Evolutionary conservation across 1,140 invertebrate species (phyloP), one percentile per base, ranked within the genome.

Genomic region (Chymomyza costata): DNA sequence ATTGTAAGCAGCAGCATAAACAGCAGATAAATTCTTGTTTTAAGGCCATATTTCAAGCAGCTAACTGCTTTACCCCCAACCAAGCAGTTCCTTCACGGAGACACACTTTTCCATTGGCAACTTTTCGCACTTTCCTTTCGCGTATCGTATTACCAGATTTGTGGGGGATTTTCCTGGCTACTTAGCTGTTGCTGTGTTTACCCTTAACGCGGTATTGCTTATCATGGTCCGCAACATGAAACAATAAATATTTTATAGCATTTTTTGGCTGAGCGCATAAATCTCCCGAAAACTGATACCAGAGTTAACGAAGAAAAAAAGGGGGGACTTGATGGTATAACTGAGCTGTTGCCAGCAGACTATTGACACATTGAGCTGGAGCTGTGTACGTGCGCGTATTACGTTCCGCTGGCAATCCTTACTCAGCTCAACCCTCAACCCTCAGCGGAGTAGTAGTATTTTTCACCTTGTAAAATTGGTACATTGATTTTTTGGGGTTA

Each of bases 211-310:
- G 44, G 34, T 40, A n/a, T n/a, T 39, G 60, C 67, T 71, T 71
- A 71, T 71, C 67, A 71, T 38, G 53, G 67, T 39, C 68, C 63
- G 63, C 41, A 73, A 67, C 63, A 74, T 70, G 58, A 70, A 76
- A 74, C 70, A 74, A 74, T 74, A 78, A 74, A 74, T 74, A 74
- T 76, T 78, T 74, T 74, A 74, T 70, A 62, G 65, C 61, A 37
- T 45, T 50, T 61, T 60, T 69, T 70, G 65, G 56, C 70, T 40
- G 45, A 53, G 39, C 56, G 61, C 71, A 74, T 74, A 74, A 74
- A 74, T 74, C 70, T 74, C 43, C 49, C 52, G 61, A 56, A 74
- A 74, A 74, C 76, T 76, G 69, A 74, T 74, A 73, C 70, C 39
- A 51, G 46, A 34, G n/a, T 7, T n/a, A n/a, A 39, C 37, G 46